phyloP scores from a whole-genome alignment of 2,888 invertebrate genomes.

The Prosopocoilus inquinatus region DNA sequence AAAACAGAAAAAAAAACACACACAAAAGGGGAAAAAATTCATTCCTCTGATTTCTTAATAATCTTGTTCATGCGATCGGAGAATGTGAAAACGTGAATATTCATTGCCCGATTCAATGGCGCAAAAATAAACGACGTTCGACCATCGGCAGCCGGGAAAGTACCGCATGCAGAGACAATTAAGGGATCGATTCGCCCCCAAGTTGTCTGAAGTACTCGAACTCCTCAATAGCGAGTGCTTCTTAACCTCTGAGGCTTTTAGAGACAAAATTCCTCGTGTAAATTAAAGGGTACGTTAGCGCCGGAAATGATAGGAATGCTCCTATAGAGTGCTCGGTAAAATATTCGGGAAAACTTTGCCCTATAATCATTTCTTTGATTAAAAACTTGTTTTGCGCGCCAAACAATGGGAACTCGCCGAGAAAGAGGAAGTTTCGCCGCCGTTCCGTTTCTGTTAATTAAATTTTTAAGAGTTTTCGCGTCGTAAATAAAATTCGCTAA shows the following conservation, averaged over 20 bases:
- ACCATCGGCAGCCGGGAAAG: not conserved
- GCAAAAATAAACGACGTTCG: not conserved
- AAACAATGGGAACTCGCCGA: no score
- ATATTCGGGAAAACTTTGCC: not conserved
- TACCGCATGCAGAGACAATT: not conserved
- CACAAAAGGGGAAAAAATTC: no score
- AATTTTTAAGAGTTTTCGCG: no score
- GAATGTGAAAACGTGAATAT: not conserved
- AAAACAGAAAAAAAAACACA: no score
- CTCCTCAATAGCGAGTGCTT: slow-evolving; percentile 4
- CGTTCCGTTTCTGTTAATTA: no score
- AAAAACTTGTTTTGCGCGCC: no score
- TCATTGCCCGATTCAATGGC: not conserved
- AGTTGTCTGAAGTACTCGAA: slow-evolving; percentile 7
- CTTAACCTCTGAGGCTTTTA: slow-evolving; percentile 8
- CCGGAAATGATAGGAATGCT: slow-evolving; percentile 8
- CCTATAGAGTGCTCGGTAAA: not conserved
- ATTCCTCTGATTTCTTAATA: no score
- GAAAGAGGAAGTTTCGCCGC: no score
- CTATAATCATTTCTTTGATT: not conserved
- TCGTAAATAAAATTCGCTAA: no score
- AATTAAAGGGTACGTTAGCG: slow-evolving; percentile 5
- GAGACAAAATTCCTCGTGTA: slow-evolving; percentile 3
- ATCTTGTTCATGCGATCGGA: not conserved
- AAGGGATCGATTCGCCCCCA: not conserved